Conservation (phyloP, 2,888 invertebrate species). For the Podabrus alpinus region DNA sequence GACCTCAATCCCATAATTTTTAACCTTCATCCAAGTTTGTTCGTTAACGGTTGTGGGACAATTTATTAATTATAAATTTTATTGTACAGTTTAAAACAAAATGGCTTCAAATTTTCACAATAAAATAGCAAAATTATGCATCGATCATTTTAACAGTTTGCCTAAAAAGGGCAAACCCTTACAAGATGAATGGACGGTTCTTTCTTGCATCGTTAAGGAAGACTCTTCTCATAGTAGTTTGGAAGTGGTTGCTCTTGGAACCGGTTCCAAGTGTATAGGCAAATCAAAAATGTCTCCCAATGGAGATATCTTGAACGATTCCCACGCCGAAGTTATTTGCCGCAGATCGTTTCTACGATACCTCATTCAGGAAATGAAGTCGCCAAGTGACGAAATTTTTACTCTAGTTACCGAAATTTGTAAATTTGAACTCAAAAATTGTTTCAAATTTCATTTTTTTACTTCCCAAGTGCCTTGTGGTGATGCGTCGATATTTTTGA, state of each 20-base stretch:
- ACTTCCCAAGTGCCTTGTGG: constrained; percentile 91
- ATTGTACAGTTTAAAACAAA: constrained; percentile 3
- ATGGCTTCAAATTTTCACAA: constrained; percentile 36
- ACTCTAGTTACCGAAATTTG: constrained; percentile 21
- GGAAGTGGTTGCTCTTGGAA: constrained; percentile 80
- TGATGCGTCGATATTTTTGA: constrained; percentile 85
- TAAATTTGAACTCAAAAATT: constrained; percentile 51
- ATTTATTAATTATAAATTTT: constrained; percentile 16
- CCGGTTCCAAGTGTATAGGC: constrained; percentile 92
- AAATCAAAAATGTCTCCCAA: constrained; percentile 63
- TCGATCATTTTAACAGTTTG: constrained; percentile 63
- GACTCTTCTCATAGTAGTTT: constrained; percentile 49
- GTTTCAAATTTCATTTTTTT: constrained; percentile 78
- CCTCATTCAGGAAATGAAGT: constrained; percentile 64
- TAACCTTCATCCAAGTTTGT: constrained; percentile 10
- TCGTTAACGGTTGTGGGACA: not conserved
- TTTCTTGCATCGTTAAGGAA: constrained; percentile 72
- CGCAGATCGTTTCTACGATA: constrained; percentile 82
- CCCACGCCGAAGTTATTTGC: constrained; percentile 89
- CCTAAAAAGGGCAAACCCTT: constrained; percentile 83
- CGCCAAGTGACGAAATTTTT: constrained; percentile 32
- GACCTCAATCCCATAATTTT: constrained; percentile 53
- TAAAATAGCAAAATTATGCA: constrained; percentile 62
- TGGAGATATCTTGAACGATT: constrained; percentile 83
- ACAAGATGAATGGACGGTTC: constrained; percentile 79